Conservation (phyloP, 2,113 vertebrate species). For the Notothenia coriiceps region DNA sequence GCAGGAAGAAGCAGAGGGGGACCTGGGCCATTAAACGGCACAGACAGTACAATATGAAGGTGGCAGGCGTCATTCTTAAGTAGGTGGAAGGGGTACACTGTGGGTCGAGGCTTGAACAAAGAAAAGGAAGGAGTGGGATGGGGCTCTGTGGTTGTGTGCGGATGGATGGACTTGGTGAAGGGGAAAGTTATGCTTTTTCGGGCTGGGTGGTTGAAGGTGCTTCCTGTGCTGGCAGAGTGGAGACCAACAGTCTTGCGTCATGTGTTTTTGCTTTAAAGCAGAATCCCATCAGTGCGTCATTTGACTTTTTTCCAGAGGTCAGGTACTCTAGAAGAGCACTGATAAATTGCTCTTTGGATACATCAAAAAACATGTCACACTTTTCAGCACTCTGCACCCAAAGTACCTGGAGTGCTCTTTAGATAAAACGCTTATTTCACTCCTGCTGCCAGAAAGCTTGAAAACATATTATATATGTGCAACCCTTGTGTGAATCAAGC, state of each 20-base stretch:
- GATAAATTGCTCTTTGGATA: slow-evolving; percentile 1
- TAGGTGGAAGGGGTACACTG: background rate
- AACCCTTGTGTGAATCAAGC: background rate
- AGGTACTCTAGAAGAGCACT: slow-evolving; percentile 7
- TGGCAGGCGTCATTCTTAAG: background rate
- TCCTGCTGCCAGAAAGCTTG: background rate
- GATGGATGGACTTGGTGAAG: background rate
- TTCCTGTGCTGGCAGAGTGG: slow-evolving; percentile 25
- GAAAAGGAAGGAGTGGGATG: slow-evolving; percentile 21
- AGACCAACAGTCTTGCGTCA: background rate
- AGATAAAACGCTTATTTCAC: background rate
- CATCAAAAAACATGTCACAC: slow-evolving; percentile 5
- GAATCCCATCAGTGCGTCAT: slow-evolving; percentile 1
- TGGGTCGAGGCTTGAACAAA: slow-evolving; percentile 19
- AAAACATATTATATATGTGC: background rate
- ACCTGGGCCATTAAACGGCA: background rate
- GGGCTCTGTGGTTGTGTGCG: slow-evolving; percentile 9
- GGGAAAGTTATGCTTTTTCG: background rate
- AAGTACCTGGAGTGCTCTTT: slow-evolving; percentile 22
- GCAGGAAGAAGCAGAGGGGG: background rate
- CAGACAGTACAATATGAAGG: background rate
- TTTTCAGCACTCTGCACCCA: background rate
- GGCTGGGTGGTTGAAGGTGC: background rate
- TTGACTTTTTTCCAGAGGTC: slow-evolving; percentile 18
- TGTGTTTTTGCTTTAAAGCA: slow-evolving; percentile 38